Base-by-base conservation (phyloP, 2,113 vertebrate species). In the Phyllostomus discolor region DNA sequence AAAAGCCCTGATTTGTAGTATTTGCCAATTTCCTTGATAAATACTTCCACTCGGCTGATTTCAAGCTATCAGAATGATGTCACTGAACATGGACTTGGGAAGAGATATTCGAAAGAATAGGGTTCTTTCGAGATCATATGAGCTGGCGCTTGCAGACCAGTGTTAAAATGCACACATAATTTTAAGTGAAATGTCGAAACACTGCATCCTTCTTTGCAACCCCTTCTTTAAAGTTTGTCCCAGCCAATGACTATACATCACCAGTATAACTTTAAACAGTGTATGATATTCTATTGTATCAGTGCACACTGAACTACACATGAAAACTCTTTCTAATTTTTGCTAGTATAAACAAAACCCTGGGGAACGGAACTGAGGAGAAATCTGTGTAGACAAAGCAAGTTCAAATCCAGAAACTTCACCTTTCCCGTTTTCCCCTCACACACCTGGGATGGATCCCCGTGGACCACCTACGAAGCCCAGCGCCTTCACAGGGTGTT, bases 21-120 rank as follows among this genome's bases (percentile, higher is more conserved):
- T 91, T 94, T 88, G 64, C 70, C 66, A 76, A 70, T 93, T 93
- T 76, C 59, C 43, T 73, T 81, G 57, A 85, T 83, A 90, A 95
- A 95, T 67, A 92, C 57, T 90, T 87, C 69, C 41, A 78, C 50
- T 73, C 62, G 48, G 80, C 76, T 94, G 64, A 73, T 92, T 75
- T 88, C 80, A 94, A 73, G 59, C 67, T 78, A 91, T 54, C 70
- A 83, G 85, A 14, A 41, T 12, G 67, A 48, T 43, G 26, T 84
- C 73, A 79, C n/a, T 79, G 72, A 94, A 90, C 38, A 79, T 2
- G 41, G 57, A 86, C 62, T 79, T 83, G 84, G 41, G 84, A 97
- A 91, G 75, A 95, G 67, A 79, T 89, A n/a, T 46, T 94, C 52
- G 2, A 57, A 94, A 87, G 43, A 93, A 92, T 84, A 57, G 62